phyloP scores from a whole-genome alignment of 2,113 vertebrate genomes.

The Lasiurus cinereus region DNA sequence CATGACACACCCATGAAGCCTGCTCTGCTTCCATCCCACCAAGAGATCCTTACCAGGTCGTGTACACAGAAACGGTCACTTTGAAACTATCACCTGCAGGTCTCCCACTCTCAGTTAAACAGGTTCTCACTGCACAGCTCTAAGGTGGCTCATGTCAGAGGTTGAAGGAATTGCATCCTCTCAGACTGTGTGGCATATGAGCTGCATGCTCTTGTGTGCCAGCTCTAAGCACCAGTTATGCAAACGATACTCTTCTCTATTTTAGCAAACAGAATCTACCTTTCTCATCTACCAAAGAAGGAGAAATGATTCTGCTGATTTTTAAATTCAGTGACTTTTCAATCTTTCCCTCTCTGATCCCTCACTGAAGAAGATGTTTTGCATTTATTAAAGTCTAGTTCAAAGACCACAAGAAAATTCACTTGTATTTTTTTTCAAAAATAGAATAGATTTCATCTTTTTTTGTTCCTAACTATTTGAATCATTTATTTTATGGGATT shows the following conservation, averaged over 20 bases:
- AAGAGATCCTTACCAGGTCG: not conserved
- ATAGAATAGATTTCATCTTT: not conserved
- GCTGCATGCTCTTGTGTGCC: accelerated
- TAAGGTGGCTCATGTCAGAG: not conserved
- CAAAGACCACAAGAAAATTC: not conserved
- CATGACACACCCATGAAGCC: not conserved
- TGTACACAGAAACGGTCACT: not conserved
- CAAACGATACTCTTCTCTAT: not conserved
- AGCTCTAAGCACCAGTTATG: not conserved
- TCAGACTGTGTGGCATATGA: not conserved
- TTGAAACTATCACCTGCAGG: not conserved
- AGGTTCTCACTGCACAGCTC: not conserved
- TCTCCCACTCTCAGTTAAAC: not conserved
- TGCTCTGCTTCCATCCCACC: not conserved
- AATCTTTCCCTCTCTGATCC: not conserved
- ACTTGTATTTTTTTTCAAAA: constrained; percentile 49
- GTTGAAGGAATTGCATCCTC: not conserved
- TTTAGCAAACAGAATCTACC: not conserved
- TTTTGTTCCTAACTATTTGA: constrained; percentile 18
- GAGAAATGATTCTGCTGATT: not conserved
- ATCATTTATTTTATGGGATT: not conserved
- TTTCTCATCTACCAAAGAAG: not conserved
- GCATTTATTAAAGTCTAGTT: constrained; percentile 1
- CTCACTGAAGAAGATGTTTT: not conserved
- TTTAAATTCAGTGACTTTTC: not conserved